Conservation (phyloP, 2,113 vertebrate genomes). For the Phodopus roborovskii region DNA sequence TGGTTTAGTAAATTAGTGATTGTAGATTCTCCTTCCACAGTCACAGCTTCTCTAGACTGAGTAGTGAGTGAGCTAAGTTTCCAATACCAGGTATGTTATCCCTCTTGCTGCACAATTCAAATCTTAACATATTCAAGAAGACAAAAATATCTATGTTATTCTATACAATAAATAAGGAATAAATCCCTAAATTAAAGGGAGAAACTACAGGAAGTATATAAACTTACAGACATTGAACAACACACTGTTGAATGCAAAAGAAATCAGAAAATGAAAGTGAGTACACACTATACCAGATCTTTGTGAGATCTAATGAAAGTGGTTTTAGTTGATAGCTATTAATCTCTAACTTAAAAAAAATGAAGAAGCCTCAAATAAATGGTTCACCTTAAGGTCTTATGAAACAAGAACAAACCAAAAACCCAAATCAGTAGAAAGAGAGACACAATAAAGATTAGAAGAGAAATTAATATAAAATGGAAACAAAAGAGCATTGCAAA, state of each 20-base stretch:
- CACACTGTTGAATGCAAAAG: background rate
- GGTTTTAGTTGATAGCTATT: background rate
- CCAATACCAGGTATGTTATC: background rate
- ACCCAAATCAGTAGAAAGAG: background rate
- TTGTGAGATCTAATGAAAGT: background rate
- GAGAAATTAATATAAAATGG: background rate
- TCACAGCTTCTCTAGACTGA: no score
- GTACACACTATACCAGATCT: background rate
- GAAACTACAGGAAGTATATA: background rate
- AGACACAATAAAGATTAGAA: background rate
- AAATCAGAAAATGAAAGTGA: background rate
- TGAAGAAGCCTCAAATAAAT: background rate
- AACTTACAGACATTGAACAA: background rate
- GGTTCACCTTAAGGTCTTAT: background rate
- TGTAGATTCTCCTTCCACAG: background rate
- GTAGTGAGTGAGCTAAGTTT: background rate
- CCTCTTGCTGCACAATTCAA: background rate
- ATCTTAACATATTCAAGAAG: background rate
- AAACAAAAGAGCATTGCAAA: background rate
- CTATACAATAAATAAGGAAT: background rate
- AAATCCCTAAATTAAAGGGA: background rate
- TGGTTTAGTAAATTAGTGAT: background rate
- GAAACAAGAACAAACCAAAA: background rate
- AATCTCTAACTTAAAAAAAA: background rate
- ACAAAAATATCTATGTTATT: no score